Evolutionary conservation across 2,888 invertebrate genomes (phyloP).

Genomic region (Agriopis marginaria): DNA sequence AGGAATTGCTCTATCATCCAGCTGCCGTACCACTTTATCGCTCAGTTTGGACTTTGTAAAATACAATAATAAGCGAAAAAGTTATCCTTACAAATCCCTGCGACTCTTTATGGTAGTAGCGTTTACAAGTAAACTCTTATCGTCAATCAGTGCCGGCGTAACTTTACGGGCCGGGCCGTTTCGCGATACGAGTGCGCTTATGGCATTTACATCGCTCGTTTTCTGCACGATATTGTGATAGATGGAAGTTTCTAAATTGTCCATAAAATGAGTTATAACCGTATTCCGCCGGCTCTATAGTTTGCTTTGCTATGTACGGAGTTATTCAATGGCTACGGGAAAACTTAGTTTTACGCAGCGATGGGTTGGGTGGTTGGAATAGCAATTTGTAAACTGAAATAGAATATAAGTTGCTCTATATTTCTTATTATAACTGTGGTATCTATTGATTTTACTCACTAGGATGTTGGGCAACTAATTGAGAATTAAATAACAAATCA

Average conservation of each 20-base stretch:
- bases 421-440: not conserved
- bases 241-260: conserved; percentile 44
- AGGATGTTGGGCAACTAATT: too few species aligned
- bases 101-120: conserved; percentile 33
- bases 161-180: conserved; percentile 49
- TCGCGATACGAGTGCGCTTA: conserved; percentile 41
- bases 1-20: too few species aligned
- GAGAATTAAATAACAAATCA: too few species aligned
- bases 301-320: conserved; percentile 19
- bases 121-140: conserved; percentile 58
- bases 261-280: conserved; percentile 42
- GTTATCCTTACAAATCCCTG: conserved; percentile 3
- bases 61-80: conserved; percentile 5
- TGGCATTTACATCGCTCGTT: conserved; percentile 48
- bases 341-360: conserved; percentile 18
- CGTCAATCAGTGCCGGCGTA: conserved; percentile 51
- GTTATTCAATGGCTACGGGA: conserved; percentile 20
- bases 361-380: conserved; percentile 7
- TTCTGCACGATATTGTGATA: conserved; percentile 51
- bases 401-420: not conserved
- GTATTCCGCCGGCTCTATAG: conserved; percentile 35
- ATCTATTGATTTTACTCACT: not conserved
- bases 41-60: too few species aligned
- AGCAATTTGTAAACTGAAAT: conserved; percentile 15
- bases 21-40: too few species aligned